Conservation (phyloP, 2,888 invertebrate genomes). For the Cactoblastis cactorum region DNA sequence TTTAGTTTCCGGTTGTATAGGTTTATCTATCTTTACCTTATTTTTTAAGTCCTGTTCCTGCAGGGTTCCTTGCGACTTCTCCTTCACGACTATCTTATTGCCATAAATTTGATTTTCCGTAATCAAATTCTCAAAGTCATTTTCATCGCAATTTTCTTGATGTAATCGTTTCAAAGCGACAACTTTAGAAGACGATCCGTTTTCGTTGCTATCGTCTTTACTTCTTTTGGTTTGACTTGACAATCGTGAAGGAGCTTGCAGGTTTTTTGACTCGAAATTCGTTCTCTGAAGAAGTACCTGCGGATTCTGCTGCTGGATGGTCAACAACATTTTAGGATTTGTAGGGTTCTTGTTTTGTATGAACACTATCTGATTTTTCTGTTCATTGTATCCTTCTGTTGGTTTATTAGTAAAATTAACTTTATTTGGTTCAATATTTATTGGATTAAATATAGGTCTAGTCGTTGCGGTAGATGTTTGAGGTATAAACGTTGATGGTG, state of each 20-base stretch:
- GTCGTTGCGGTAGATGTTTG: slow-evolving; percentile 23
- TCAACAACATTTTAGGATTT: slow-evolving; percentile 61
- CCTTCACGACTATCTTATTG: slow-evolving; percentile 78
- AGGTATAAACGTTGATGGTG: slow-evolving; percentile 22
- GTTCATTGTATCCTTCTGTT: slow-evolving; percentile 49
- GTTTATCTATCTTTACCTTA: slow-evolving; percentile 44
- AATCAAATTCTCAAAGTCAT: slow-evolving; percentile 77
- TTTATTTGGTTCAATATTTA: slow-evolving; percentile 49
- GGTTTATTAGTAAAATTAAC: slow-evolving; percentile 46
- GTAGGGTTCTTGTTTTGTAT: slow-evolving; percentile 57
- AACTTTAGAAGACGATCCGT: slow-evolving; percentile 58
- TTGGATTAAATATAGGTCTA: slow-evolving; percentile 45
- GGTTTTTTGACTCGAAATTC: slow-evolving; percentile 67
- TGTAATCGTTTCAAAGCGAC: slow-evolving; percentile 70
- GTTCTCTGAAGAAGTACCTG: slow-evolving; percentile 61
- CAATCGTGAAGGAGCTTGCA: slow-evolving; percentile 72
- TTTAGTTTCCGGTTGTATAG: slow-evolving; percentile 45
- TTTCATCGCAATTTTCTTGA: slow-evolving; percentile 72
- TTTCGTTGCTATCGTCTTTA: slow-evolving; percentile 59
- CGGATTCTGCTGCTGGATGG: slow-evolving; percentile 61
- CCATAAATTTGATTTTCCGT: slow-evolving; percentile 78
- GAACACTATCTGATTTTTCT: slow-evolving; percentile 63
- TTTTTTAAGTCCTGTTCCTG: slow-evolving; percentile 64
- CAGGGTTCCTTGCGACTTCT: slow-evolving; percentile 64
- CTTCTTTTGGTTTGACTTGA: slow-evolving; percentile 61